Base-by-base conservation (phyloP, 2,888 invertebrate genomes). In the Caenorhabditis sulstoni region DNA sequence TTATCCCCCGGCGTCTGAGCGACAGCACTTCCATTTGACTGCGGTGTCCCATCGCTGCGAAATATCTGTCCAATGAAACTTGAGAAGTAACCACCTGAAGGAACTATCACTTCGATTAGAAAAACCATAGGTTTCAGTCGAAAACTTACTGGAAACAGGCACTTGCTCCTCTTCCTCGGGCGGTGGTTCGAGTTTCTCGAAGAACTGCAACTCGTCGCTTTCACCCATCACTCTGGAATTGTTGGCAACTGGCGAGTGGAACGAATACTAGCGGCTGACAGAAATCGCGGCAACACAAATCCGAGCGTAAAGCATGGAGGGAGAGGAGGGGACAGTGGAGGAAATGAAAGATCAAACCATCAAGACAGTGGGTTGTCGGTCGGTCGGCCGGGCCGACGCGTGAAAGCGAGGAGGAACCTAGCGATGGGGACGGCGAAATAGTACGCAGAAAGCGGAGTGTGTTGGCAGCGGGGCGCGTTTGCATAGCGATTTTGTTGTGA, bases 61-160 rank as follows among this genome's bases (percentile, higher is more conserved):
- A 79, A 79, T n/a, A 79, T 74, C 52, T 68, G 73, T 4, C 73
- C 73, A 67, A 79, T 67, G 14, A 79, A 47, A 52, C 53, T 74
- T 16, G 79, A 73, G 47, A 79, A 79, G 39, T 73, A 79, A n/a
- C 79, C 73, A 16, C 67, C 79, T 68, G 73, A 57, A 73, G 23
- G 1, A 0, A 37, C 57, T 67, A 49, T 29, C 12, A 12, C n/a
- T 20, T 20, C 23, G 47, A 18, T 49, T 44, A 52, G 41, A 57
- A 23, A 16, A 23, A 39, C 20, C 23, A 39, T 41, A 14, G 49
- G 35, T 22, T 18, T 14, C 2, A 39, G 8, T 37, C 16, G 2
- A 66, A 39, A 16, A 47, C 55, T 65, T 23, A 70, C 76, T 50
- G 0, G 64, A 41, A 20, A 39, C 39, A 4, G 78, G 47, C 12